A percentile compares a stretch with the other conserved stretches of the same genome.
phyloP scores from a whole-genome alignment of 1,140 invertebrate species.

The Heliconius hewitsoni region DNA sequence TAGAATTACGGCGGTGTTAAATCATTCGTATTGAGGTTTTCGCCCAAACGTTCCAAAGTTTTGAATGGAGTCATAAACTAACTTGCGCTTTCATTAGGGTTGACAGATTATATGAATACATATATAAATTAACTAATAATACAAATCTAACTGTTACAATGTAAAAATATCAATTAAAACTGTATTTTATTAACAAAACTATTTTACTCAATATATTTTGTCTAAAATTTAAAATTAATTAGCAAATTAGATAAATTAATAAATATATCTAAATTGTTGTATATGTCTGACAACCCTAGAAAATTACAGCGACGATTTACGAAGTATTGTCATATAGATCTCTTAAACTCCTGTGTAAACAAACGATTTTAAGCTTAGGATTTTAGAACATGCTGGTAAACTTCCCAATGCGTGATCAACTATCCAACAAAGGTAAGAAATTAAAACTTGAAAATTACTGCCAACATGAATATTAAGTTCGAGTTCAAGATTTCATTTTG shows the following conservation, averaged over 20 bases:
- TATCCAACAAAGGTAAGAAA: slow-evolving; percentile 23
- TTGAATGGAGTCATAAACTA: slow-evolving; percentile 76
- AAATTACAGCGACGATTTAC: slow-evolving; percentile 60
- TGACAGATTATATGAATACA: slow-evolving; percentile 2
- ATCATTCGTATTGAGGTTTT: slow-evolving; percentile 69
- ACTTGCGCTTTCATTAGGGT: slow-evolving; percentile 19
- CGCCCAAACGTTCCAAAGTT: slow-evolving; percentile 43
- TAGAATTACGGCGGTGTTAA: slow-evolving; percentile 66
- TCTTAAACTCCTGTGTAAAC: slow-evolving; percentile 67
- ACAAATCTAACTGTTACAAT: background rate
- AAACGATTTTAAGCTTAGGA: slow-evolving; percentile 45
- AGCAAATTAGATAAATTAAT: background rate
- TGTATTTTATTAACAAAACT: no score
- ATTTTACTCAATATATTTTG: no score
- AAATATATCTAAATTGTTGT: background rate
- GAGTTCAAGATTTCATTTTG: background rate
- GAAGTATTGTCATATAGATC: slow-evolving; percentile 68
- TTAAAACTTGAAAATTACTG: slow-evolving; percentile 3
- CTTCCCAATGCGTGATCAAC: background rate
- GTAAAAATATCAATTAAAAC: background rate
- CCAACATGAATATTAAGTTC: background rate
- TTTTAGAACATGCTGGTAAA: slow-evolving; percentile 24
- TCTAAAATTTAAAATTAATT: background rate
- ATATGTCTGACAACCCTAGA: background rate
- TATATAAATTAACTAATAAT: background rate